A percentile compares a stretch with the other conserved stretches of the same genome.
Evolutionary conservation across 2,888 invertebrate genomes (phyloP).

Genomic region (Pachydiplax longipennis): DNA sequence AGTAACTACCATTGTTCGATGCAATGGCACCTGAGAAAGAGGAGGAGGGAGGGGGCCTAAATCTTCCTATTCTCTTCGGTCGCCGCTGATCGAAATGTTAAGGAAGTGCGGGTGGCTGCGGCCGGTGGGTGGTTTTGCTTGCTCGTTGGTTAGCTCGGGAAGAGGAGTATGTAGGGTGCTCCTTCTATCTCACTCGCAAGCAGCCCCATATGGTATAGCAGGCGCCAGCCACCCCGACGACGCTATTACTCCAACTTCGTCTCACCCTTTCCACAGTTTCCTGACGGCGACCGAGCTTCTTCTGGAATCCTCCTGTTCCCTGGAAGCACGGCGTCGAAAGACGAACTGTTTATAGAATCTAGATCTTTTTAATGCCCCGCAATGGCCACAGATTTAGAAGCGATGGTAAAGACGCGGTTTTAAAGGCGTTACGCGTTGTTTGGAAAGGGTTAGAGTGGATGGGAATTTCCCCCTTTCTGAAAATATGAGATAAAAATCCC

Average conservation of each 20-base stretch:
- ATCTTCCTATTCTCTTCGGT: background rate
- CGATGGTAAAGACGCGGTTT: conserved; percentile 15
- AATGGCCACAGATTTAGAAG: conserved; percentile 35
- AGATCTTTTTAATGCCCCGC: conserved; percentile 16
- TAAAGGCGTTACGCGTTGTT: background rate
- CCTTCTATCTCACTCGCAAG: background rate
- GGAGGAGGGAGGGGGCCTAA: background rate
- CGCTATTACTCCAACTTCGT: background rate
- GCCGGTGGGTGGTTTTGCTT: background rate
- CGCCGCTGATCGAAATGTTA: conserved; percentile 25
- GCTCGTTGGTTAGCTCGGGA: background rate
- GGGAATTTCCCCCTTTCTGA: background rate
- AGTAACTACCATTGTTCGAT: conserved; percentile 39
- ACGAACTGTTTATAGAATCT: conserved; percentile 14
- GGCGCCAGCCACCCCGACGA: conserved; percentile 22
- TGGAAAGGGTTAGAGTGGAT: background rate
- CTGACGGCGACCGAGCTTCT: background rate
- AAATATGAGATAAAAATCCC: background rate
- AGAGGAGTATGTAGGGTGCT: background rate
- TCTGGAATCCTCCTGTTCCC: conserved; percentile 35
- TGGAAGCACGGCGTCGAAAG: conserved; percentile 30
- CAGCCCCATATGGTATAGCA: conserved; percentile 16
- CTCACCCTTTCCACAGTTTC: background rate
- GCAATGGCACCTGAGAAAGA: background rate
- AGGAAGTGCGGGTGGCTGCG: background rate